phyloP scores from a whole-genome alignment of 1,140 invertebrate genomes.

The Diachasmimorpha longicaudata region DNA sequence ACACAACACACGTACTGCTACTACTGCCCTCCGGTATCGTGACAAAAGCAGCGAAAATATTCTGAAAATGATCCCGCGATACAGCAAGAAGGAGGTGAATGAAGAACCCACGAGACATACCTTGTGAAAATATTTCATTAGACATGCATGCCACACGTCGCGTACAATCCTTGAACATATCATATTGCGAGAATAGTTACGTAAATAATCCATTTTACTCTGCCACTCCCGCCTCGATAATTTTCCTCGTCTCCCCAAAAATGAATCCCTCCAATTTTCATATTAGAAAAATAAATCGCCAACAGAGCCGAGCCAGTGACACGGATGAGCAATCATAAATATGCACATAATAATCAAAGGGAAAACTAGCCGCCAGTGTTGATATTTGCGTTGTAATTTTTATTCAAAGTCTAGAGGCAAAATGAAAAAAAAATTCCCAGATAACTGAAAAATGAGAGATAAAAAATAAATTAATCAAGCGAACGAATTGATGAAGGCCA shows the following conservation, averaged over 20 bases:
- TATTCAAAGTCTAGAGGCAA: neutral
- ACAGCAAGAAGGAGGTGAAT: neutral
- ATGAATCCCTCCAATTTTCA: neutral
- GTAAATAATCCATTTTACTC: neutral
- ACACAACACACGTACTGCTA: no score
- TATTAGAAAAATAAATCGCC: neutral
- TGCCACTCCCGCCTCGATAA: neutral
- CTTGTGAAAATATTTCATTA: constrained; percentile 4
- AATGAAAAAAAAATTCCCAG: neutral
- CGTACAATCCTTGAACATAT: neutral
- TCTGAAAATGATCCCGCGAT: no score
- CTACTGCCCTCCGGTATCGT: no score
- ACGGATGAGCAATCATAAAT: no score
- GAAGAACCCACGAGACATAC: neutral
- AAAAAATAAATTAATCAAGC: neutral
- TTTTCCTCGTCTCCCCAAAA: neutral
- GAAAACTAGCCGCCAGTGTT: neutral
- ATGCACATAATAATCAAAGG: no score
- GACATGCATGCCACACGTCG: neutral
- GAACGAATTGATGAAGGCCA: neutral
- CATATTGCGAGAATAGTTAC: neutral
- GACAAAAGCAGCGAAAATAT: no score
- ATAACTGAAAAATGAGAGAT: neutral
- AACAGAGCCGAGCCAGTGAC: no score
- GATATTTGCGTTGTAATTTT: neutral